These are phyloP conservation scores for Plumapathes pennacea DNA, from an alignment of 92 coral and sea anemone genomes.

Conservation along the genomic window DNA sequence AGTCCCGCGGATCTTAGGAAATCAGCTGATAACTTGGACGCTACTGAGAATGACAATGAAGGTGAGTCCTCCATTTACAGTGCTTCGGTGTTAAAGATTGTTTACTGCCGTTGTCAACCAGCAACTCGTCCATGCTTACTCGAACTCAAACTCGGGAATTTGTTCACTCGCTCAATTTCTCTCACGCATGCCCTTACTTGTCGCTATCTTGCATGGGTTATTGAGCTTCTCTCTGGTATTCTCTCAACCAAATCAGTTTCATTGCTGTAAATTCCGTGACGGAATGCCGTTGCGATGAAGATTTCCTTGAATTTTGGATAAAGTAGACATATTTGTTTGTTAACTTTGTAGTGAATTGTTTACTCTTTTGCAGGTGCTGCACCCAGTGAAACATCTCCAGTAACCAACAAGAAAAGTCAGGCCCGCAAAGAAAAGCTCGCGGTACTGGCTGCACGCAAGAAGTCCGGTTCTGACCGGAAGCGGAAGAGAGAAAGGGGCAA, in stretches of 20 bases:
- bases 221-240: no score
- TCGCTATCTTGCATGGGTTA: no score
- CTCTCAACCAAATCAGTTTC: no score
- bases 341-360: no score
- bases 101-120: neutral
- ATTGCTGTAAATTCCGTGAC: no score
- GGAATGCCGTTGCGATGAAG: no score
- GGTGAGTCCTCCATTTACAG: conserved; percentile 31
- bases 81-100: no score
- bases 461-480: conserved; percentile 50
- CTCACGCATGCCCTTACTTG: no score
- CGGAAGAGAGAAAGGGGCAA: conserved; percentile 65
- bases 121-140: neutral
- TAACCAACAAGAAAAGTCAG: conserved; percentile 35
- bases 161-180: no score
- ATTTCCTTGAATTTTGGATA: no score
- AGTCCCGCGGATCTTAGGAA: conserved; percentile 65
- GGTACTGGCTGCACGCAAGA: conserved; percentile 77
- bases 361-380: neutral
- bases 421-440: conserved; percentile 79
- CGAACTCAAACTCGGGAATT: no score
- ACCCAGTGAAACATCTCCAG: conserved; percentile 7
- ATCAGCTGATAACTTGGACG: conserved; percentile 75
- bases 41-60: neutral
- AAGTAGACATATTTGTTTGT: neutral